Evolutionary conservation across 1,140 invertebrate genomes (phyloP).

Genomic region (Brachystomella parvula): DNA sequence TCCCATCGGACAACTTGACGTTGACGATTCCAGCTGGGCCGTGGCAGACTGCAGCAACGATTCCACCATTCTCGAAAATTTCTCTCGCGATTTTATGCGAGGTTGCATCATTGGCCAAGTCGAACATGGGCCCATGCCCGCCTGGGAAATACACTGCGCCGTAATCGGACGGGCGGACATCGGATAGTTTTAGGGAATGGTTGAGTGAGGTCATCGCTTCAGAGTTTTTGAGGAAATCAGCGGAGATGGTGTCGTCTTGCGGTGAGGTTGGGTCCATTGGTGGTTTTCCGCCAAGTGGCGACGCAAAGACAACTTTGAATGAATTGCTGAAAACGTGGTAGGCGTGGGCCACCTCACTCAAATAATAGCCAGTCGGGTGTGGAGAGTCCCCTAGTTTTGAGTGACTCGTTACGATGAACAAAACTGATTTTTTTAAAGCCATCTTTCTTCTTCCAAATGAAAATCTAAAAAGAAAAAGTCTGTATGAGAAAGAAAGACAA

Average conservation of each 20-base stretch:
- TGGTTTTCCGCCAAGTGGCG: conserved; percentile 2
- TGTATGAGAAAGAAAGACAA: too few species aligned
- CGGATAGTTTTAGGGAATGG: background rate
- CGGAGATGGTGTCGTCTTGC: background rate
- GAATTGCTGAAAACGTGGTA: background rate
- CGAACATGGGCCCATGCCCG: conserved; percentile 18
- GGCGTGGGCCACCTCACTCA: conserved; percentile 14
- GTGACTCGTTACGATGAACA: conserved; percentile 11
- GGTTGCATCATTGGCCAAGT: background rate
- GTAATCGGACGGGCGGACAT: background rate
- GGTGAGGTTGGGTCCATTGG: conserved; percentile 7
- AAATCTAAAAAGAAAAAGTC: too few species aligned
- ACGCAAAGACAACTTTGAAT: conserved; percentile 11
- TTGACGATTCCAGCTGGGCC: conserved; percentile 4
- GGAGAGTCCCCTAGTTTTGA: background rate
- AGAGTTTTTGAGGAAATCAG: background rate
- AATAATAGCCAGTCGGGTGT: background rate
- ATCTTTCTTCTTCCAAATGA: too few species aligned
- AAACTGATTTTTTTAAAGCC: background rate
- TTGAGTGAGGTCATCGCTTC: conserved; percentile 6
- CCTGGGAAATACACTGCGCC: conserved; percentile 10
- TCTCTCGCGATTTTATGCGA: background rate
- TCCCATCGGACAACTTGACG: conserved; percentile 11
- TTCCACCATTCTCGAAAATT: conserved; percentile 6
- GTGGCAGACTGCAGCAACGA: conserved; percentile 11